Evolutionary conservation across 2,888 invertebrate genomes (phyloP), one percentile per base, ranked within the genome.

Genomic region (Chymomyza caudatula): DNA sequence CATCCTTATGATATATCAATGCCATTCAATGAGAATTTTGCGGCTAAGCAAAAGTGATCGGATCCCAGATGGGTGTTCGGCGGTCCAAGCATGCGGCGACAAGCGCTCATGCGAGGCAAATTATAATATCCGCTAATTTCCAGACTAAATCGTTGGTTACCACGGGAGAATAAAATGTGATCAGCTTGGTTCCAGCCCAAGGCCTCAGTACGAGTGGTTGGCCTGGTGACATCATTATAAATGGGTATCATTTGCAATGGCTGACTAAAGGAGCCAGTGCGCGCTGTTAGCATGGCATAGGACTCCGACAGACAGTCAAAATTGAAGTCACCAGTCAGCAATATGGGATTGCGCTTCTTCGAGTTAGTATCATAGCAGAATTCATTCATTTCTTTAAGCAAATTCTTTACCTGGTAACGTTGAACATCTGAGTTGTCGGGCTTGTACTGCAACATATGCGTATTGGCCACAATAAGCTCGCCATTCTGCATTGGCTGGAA

Each of bases 391-490:
- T 89, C 89, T 88, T n/a, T 49, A 2, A 98, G 91, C 6, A 99
- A 91, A 22, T 96, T 87, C 84, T 96, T 95, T 43, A 95, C 91
- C 90, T 99, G 98, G 0, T 96, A 97, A 25, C 98, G 91, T 77
- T 97, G 93, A 0, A 98, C 93, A 89, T 98, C 98, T 98, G 92
- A 76, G 91, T 0, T 96, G 97, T 91, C 98, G 98, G 90, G 95
- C n/a, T 3, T n/a, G n/a, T 3, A 20, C 23, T 11, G 99, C 22
- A 98, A 91, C 54, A 99, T 91, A 90, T 99, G 99, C 0, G 98
- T 98, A 11, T 97, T 98, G 1, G 96, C 96, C 0, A 98, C 93
- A 60, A 96, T 92, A 57, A 98, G 89, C 5, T 92, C 90, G 0
- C 91, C 89, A 0, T 90, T 77, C 0, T 90, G 81, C 0, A 88